Evolutionary conservation across 1,140 invertebrate genomes (phyloP).

Genomic region (Danaus melanippus): DNA sequence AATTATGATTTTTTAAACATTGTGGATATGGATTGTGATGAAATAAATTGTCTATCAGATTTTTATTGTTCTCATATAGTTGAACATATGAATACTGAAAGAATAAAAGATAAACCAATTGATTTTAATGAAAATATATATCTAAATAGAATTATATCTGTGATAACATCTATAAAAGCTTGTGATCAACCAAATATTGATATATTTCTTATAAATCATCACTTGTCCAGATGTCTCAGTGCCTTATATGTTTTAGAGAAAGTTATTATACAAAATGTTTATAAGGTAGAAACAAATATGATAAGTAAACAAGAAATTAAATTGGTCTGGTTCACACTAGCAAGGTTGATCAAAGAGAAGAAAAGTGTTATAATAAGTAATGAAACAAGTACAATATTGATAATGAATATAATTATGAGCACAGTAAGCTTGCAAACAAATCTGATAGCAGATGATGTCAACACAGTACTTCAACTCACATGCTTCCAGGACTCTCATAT

Average conservation of each 20-base stretch:
- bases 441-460: constrained; percentile 22
- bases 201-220: constrained; percentile 31
- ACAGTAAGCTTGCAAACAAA: constrained; percentile 24
- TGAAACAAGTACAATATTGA: constrained; percentile 18
- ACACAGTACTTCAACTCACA: constrained; percentile 29
- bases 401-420: constrained; percentile 34
- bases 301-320: constrained; percentile 19
- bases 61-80: constrained; percentile 39
- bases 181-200: constrained; percentile 31
- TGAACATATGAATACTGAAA: constrained; percentile 17
- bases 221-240: constrained; percentile 35
- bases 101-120: constrained; percentile 12
- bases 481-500: constrained; percentile 30
- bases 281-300: constrained; percentile 21
- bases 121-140: constrained; percentile 34
- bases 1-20: constrained; percentile 37
- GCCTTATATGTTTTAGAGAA: constrained; percentile 40
- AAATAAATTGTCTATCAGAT: constrained; percentile 45
- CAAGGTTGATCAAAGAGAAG: constrained; percentile 28
- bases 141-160: constrained; percentile 37
- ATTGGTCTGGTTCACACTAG: constrained; percentile 27
- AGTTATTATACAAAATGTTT: constrained; percentile 9
- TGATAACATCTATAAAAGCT: constrained; percentile 31
- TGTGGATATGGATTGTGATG: constrained; percentile 31
- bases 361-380: constrained; percentile 26